Conservation (phyloP, 2,113 vertebrate genomes). For the Stictonetta naevosa region DNA sequence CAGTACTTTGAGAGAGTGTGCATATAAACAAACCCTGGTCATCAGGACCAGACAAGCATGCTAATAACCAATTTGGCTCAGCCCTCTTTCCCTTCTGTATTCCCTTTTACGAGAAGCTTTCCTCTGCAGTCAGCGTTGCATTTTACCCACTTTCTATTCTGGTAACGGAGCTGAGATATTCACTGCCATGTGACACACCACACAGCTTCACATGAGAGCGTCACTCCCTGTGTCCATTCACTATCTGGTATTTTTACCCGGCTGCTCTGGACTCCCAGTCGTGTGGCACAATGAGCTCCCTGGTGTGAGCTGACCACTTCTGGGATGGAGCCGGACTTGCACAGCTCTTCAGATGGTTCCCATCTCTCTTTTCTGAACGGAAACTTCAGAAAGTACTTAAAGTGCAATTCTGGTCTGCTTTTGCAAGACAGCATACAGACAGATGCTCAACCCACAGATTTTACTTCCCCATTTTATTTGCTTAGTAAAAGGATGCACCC, state of each 20-base stretch:
- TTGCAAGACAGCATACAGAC: not conserved
- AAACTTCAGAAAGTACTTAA: slow-evolving; percentile 3
- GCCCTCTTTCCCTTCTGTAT: not conserved
- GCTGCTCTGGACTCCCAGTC: slow-evolving; percentile 20
- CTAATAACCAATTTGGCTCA: not conserved
- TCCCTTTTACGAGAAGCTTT: slow-evolving; percentile 20
- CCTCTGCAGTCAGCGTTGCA: not conserved
- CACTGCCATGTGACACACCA: not conserved
- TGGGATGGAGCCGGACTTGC: accelerated
- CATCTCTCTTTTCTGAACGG: not conserved
- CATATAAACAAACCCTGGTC: not conserved
- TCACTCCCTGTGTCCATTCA: slow-evolving; percentile 10
- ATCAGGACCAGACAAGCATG: not conserved
- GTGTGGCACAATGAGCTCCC: not conserved
- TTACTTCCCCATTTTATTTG: not conserved
- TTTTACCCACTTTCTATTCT: slow-evolving; percentile 41
- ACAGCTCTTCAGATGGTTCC: slow-evolving; percentile 7
- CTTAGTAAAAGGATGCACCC: slow-evolving; percentile 3
- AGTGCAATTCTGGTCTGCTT: not conserved
- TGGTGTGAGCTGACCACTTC: slow-evolving; percentile 31
- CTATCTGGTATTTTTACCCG: not conserved
- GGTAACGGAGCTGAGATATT: not conserved
- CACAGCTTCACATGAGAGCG: not conserved
- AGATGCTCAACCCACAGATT: not conserved
- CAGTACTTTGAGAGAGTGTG: not conserved